Evolutionary conservation across 2,113 vertebrate genomes (phyloP), one percentile per base, ranked within the genome.

Genomic region (Poeciliopsis prolifica): DNA sequence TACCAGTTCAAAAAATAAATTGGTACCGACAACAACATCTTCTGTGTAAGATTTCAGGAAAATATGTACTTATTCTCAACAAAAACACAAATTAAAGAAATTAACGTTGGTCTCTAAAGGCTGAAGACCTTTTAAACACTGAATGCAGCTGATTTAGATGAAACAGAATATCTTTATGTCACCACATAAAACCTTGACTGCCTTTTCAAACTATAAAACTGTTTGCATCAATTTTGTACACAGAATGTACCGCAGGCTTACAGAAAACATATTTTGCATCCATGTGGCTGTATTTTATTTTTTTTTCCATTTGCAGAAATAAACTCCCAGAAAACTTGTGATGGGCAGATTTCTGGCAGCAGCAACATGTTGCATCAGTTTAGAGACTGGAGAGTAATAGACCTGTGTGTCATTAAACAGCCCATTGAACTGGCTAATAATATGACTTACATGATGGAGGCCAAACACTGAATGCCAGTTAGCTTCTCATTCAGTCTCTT

Each of bases 351-450:
- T 85, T 66, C 77, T 89, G 88, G 88, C 87, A 83, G 22, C 66
- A 13, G 65, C 78, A 68, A 74, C 88, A 81, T 28, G 75, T 70
- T 71, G 62, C 78, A 1, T 86, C 82, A 88, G 88, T 94, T 92
- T 90, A 90, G 91, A 86, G 89, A 92, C 87, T 79, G 83, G 87
- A 88, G 92, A 79, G 88, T 88, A 90, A 84, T 82, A 90, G 90
- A 93, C 85, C 87, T 83, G 75, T 72, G 75, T 89, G 81, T 92
- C 92, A 93, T 94, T 91, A 92, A 87, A 60, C 90, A 87, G 88
- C 76, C 84, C 90, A 89, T 35, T 93, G 93, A 92, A 74, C 92
- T 91, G 93, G 79, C 86, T 92, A 91, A 93, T 92, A 92, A 92
- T 90, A 89, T 80, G 84, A 92, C 84, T 89, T 91, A 89, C 75